Evolutionary conservation across 92 coral and sea anemone species (phyloP), one percentile per base, ranked within the genome.

Genomic region (Heteractis magnifica): DNA sequence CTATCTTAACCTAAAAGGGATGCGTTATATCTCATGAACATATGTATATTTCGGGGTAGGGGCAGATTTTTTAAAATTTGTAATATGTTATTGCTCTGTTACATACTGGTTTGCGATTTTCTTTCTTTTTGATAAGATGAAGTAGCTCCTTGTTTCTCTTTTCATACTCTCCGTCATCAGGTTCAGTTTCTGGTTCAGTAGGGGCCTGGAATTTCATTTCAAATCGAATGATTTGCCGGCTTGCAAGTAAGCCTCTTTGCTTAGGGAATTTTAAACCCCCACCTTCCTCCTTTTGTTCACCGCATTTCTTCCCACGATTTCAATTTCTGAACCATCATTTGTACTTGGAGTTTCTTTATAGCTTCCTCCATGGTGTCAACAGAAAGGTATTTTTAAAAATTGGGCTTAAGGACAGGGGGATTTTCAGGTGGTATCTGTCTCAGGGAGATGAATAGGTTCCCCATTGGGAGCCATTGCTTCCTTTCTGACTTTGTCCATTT

Each of bases 401-500:
- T 81, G 0, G 87, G 90, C 41, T 53, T 83, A 0, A 83, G 49
- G 19, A 83, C 19, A 12, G 78, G 15, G 0, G 87, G 90, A 19
- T 77, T 68, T n/a, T 75, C 77, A 2, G 81, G 87, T 7, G 78
- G 82, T 1, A 65, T 18, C 8, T 83, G 19, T 3, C 62, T 58
- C 21, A 87, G 56, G 6, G 78, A 16, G 6, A 78, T 72, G 13
- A 83, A 74, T 1, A 85, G 91, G 10, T 74, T 65, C 74, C 71
- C 85, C 49, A 56, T 26, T 0, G 90, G 90, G 1, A 74, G 75
- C 92, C 90, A 86, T 56, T 89, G 87, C 72, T 89, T 89, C 23
- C 81, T 76, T 12, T 51, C 72, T 8, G 92, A 60, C 51, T 72
- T 82, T 4, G 90, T 79, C 87, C 90, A 82, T 65, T 83, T 82